A percentile compares a stretch with the other conserved stretches of the same genome.
phyloP scores from a whole-genome alignment of 1,140 invertebrate species.

The Lordiphosa stackelbergi region DNA sequence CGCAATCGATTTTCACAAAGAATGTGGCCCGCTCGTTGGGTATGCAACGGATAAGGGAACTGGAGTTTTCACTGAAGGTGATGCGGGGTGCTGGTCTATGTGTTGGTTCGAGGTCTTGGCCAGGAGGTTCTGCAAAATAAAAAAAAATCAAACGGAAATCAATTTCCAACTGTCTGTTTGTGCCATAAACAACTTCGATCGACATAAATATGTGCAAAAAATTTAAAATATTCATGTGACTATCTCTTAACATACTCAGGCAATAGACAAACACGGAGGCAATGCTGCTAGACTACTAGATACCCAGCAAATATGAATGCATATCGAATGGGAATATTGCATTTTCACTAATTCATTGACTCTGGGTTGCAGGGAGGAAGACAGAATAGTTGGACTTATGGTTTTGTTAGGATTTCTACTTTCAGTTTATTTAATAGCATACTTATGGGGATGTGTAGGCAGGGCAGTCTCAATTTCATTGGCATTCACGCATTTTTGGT shows the following conservation, averaged over 20 bases:
- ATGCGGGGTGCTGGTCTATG: conserved; percentile 44
- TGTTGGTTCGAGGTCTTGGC: conserved; percentile 10
- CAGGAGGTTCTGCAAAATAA: conserved; percentile 50
- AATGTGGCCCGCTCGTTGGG: conserved; percentile 75
- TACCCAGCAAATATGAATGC: conserved; percentile 3
- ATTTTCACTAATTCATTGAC: too few species aligned
- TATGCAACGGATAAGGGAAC: conserved; percentile 66
- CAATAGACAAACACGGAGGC: background rate
- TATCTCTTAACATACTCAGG: conserved; percentile 27
- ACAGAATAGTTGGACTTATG: too few species aligned
- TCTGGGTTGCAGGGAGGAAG: too few species aligned
- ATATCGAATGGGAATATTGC: too few species aligned
- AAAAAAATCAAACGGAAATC: conserved; percentile 14
- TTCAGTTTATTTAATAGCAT: background rate
- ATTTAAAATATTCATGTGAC: conserved; percentile 23
- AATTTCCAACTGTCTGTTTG: conserved; percentile 30
- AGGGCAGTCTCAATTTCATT: too few species aligned
- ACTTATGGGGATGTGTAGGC: too few species aligned
- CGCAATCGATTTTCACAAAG: conserved; percentile 75
- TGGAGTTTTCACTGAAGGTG: conserved; percentile 74
- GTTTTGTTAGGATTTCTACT: background rate
- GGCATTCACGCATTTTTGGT: too few species aligned
- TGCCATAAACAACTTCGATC: conserved; percentile 4
- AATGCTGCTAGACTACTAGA: background rate
- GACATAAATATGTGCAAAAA: conserved; percentile 38